Conservation (phyloP, 1,140 invertebrate genomes). For the Bemisia tabaci region DNA sequence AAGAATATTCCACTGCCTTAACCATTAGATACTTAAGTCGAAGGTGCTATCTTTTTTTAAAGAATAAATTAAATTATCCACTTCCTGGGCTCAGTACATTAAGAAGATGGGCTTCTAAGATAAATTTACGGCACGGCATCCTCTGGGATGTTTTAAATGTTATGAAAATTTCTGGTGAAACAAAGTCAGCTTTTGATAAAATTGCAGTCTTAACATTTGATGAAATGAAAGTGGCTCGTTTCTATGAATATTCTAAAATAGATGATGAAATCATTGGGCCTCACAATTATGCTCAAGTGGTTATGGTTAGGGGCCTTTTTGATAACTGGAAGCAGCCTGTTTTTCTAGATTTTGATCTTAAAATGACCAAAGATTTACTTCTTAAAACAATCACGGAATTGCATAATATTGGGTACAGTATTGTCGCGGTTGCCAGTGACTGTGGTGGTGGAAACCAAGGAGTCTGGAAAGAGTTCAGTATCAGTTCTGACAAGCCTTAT, state of each 20-base stretch:
- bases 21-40: not conserved
- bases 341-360: conserved; percentile 27
- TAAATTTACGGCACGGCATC: conserved; percentile 12
- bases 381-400: conserved; percentile 21
- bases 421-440: conserved; percentile 27
- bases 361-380: conserved; percentile 26
- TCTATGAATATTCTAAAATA: conserved; percentile 27
- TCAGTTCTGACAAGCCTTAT: conserved; percentile 15
- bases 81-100: conserved; percentile 7
- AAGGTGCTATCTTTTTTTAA: conserved; percentile 1
- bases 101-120: conserved; percentile 8
- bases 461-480: conserved; percentile 26
- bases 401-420: conserved; percentile 22
- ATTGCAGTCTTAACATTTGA: conserved; percentile 24
- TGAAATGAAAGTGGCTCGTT: conserved; percentile 25
- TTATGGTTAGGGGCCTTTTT: conserved; percentile 26
- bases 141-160: conserved; percentile 14
- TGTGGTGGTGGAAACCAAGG: conserved; percentile 24
- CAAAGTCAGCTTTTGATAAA: conserved; percentile 18
- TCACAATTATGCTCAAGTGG: conserved; percentile 25
- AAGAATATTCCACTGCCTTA: conserved; percentile 1
- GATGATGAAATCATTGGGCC: conserved; percentile 28
- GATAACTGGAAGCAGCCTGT: conserved; percentile 29
- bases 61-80: conserved; percentile 2
- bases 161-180: conserved; percentile 12